A percentile compares a stretch with the other conserved stretches of the same genome.
Conservation (phyloP, 2,888 invertebrate species). For the Corbicula japonica region DNA sequence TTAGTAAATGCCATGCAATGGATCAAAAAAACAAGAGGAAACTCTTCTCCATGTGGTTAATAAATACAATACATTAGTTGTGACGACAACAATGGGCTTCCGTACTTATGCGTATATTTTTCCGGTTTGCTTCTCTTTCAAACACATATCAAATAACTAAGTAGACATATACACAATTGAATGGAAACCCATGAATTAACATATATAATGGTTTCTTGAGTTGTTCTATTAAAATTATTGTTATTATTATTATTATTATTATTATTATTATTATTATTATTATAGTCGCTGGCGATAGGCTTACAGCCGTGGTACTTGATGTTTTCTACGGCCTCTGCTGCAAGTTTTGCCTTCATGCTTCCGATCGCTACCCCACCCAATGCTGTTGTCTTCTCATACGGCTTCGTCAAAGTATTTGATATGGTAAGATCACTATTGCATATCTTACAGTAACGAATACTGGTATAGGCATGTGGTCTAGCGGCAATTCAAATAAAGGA, state of each 20-base stretch:
- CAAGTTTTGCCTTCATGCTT: slow-evolving; percentile 95
- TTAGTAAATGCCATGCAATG: too few species aligned
- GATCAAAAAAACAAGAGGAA: too few species aligned
- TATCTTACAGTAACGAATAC: slow-evolving; percentile 1
- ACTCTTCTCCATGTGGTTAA: too few species aligned
- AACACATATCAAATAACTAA: background rate
- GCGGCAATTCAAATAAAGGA: background rate
- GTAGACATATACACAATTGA: background rate
- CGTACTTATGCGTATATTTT: too few species aligned
- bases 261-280: slow-evolving; percentile 80
- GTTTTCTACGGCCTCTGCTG: slow-evolving; percentile 94
- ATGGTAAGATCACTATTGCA: slow-evolving; percentile 76
- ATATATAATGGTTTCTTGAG: background rate
- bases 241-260: background rate
- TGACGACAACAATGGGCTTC: too few species aligned
- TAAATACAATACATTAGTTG: too few species aligned
- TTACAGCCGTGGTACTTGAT: slow-evolving; percentile 95
- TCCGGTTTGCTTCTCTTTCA: too few species aligned
- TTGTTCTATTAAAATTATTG: background rate
- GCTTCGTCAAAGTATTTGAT: slow-evolving; percentile 80
- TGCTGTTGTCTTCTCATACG: slow-evolving; percentile 92
- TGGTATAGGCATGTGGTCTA: background rate
- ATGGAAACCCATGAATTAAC: background rate
- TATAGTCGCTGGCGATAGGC: slow-evolving; percentile 91
- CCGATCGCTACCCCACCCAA: slow-evolving; percentile 98